Conservation (phyloP, 2,888 invertebrate genomes). For the Phorcus lineatus region DNA sequence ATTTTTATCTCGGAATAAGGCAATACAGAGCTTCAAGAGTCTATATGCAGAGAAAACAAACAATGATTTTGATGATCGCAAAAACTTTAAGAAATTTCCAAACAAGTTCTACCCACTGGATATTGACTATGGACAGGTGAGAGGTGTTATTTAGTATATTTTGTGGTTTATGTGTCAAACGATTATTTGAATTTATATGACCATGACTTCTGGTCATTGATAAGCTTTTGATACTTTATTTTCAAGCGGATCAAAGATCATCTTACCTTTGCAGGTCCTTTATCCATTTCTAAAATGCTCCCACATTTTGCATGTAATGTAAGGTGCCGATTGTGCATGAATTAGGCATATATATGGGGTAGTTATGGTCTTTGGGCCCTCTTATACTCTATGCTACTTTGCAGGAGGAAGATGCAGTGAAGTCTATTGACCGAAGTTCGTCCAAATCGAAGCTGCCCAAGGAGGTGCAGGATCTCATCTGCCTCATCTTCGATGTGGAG, state of each 20-base stretch:
- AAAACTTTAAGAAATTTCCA: conserved; percentile 84
- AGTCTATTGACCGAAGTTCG: conserved; percentile 58
- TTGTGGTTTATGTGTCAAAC: too few relatives aligned
- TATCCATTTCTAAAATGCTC: too few relatives aligned
- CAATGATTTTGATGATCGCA: conserved; percentile 84
- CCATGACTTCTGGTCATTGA: too few relatives aligned
- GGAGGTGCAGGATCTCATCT: conserved; percentile 88
- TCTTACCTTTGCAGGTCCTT: too few relatives aligned
- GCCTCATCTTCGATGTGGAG: conserved; percentile 91
- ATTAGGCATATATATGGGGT: too few relatives aligned
- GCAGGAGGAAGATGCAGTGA: conserved; percentile 36
- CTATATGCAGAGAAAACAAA: conserved; percentile 88
- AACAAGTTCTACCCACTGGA: conserved; percentile 90
- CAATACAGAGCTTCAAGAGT: conserved; percentile 80
- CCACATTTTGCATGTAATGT: too few relatives aligned
- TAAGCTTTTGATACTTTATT: too few relatives aligned
- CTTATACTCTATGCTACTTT: neutral
- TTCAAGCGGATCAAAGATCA: too few relatives aligned
- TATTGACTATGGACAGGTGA: conserved; percentile 86
- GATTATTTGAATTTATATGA: too few relatives aligned
- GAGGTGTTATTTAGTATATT: conserved; percentile 29
- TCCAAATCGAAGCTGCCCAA: conserved; percentile 82
- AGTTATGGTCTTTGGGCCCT: too few relatives aligned
- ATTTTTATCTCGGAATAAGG: conserved; percentile 59
- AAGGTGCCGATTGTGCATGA: too few relatives aligned